Base-by-base conservation (phyloP, 2,113 vertebrate species). In the Vimba vimba region DNA sequence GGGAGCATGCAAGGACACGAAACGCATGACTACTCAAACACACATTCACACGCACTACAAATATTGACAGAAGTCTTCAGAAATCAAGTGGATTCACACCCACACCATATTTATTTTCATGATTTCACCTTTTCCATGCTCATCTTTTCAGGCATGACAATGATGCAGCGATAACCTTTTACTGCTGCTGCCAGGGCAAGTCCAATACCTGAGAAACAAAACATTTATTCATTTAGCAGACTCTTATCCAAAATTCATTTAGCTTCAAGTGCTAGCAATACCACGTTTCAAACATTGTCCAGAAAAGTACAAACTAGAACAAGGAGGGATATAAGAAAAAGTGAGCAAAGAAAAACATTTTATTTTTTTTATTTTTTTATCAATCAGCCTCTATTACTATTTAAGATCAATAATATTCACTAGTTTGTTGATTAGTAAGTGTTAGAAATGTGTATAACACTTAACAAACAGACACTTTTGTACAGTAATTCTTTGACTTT, bases 71-170 rank as follows among this genome's bases (percentile, higher is more conserved):
- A 57, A 50, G 2, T 25, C 39, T 10, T n/a, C 3, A 39, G 36
- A 1, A 47, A 25, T 55, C 47, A 21, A 17, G 27, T 19, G 2
- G 47, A 19, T 11, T 55, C 6, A 55, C 10, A 6, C 21, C 25
- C 27, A 52, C 15, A 11, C 4, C 27, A 33, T 27, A 77, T 11
- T 77, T 10, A 77, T 33, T 27, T 52, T 55, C 15, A 62, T 17
- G n/a, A 60, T 62, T 89, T 86, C 75, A 98, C 98, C 97, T 99
- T 99, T 91, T 99, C 98, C 92, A 94, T 94, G 88, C 98, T 99
- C 98, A 99, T 99, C 82, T 99, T 99, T 94, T 99, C 98, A 0
- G 98, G 98, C 97, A 99, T 97, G 86, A 99, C 98, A 1, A 99
- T 98, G 88, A 99, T 96, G 89, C 98, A 99, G 84, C 95, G 97